Base-by-base conservation (phyloP, 2,888 invertebrate genomes). In the Anthophora plumipes region DNA sequence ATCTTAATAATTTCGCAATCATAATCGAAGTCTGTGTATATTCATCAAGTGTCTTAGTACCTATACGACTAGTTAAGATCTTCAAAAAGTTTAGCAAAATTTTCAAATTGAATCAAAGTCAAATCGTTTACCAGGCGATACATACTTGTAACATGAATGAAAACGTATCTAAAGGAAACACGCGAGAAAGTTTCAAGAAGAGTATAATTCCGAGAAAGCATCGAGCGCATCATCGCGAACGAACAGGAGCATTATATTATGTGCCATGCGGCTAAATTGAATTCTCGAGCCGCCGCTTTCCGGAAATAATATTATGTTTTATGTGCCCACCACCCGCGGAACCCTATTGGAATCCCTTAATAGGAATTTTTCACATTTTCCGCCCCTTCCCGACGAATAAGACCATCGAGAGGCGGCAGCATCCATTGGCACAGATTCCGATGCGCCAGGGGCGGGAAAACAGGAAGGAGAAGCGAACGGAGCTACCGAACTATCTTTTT, bases 341-440 rank as follows among this genome's bases (percentile, higher is more conserved):
- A 82, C 82, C 86, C 88, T 91, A 91, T 92, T 90, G 92, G 91
- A 91, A 91, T 91, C 89, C 89, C 88, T 92, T 91, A 91, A 91
- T 91, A 91, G 91, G 90, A 91, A 92, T 91, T 91, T 91, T 91
- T 91, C 92, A 90, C 92, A 92, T 91, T 91, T 91, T 92, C 91
- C 90, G 89, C 86, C 91, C 88, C 89, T 88, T 83, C 84, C 82
- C 84, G 89, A 52, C 89, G 88, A 91, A 91, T 91, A 90, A 90
- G 89, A 92, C 88, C 89, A 86, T 86, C 84, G 82, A 85, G 82
- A 88, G 84, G 84, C 81, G 85, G 85, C 80, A 84, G 88, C 88
- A 90, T 88, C 90, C 90, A 91, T 90, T 90, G 91, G 90, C 89
- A 90, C 88, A 89, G 90, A 88, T 88, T 87, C 89, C 87, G 80